Percentiles rank a stretch among this genome's conserved stretches.
Conservation (phyloP, 2,113 vertebrate species). For the Trinectes maculatus region DNA sequence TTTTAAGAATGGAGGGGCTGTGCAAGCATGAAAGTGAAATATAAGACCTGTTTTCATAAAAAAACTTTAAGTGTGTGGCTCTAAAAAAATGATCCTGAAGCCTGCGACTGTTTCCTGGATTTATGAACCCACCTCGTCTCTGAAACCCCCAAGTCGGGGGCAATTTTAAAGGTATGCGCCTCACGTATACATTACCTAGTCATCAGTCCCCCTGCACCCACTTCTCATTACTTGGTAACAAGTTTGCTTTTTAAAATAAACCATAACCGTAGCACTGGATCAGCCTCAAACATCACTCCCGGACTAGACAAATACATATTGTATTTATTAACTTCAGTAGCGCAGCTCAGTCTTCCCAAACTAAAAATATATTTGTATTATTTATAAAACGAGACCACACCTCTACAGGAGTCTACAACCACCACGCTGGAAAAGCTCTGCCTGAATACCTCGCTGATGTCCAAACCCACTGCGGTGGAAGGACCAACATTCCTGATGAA, state of each 20-base stretch:
- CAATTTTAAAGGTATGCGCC: slow-evolving; percentile 66
- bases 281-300: slow-evolving; percentile 16
- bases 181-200: slow-evolving; percentile 54
- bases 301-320: slow-evolving; percentile 8
- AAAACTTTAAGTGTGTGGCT: slow-evolving; percentile 26
- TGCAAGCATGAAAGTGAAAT: slow-evolving; percentile 6
- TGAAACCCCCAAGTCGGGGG: slow-evolving; percentile 38
- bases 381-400: too few relatives aligned
- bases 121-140: slow-evolving; percentile 46
- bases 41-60: slow-evolving; percentile 49
- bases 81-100: slow-evolving; percentile 23
- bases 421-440: slow-evolving; percentile 28
- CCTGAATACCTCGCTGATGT: slow-evolving; percentile 41
- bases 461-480: slow-evolving; percentile 55
- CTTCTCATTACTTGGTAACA: slow-evolving; percentile 62
- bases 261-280: slow-evolving; percentile 11
- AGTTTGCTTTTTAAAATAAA: slow-evolving; percentile 64
- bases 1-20: slow-evolving; percentile 19
- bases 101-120: slow-evolving; percentile 39
- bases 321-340: slow-evolving; percentile 11
- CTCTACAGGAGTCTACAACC: slow-evolving; percentile 36
- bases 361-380: neutral
- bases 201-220: slow-evolving; percentile 55
- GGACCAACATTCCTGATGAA: slow-evolving; percentile 63
- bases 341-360: neutral